Base-by-base conservation (phyloP, 1,140 invertebrate species). In the Dreissena rostriformis region DNA sequence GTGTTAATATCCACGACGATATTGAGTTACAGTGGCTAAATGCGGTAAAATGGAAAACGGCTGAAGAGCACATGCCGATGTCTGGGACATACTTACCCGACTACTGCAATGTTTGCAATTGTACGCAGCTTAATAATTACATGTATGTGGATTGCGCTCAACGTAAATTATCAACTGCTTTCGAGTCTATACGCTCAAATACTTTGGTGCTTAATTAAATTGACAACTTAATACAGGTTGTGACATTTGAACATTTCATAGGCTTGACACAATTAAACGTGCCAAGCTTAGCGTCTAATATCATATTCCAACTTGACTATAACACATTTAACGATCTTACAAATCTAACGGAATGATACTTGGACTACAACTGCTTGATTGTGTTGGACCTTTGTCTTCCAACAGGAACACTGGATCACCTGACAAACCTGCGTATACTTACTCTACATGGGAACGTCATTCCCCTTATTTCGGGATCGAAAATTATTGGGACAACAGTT, bases 341-440 rank as follows among this genome's bases (percentile, higher is more conserved):
- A 24, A 72, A 52, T 15, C 29, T 81, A 5, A 61, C 24, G 29
- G n/a, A 55, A 7, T 61, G 72, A 28, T 72, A 22, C 49, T 22
- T 81, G 29, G 28, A 73, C n/a, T n/a, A n/a, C 53, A 57, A 63
- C 24, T 10, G 19, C 15, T n/a, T n/a, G 11, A 63, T n/a, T 15
- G 6, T 22, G 8, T 12, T 14, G 6, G 11, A 68, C 0, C n/a
- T 51, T 49, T n/a, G 61, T 17, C 67, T 81, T 19, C 66, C 72
- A 52, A 72, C 70, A 17, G 79, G 79, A 52, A 66, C 73, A 2
- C 73, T 81, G 49, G 22, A 61, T 29, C 68, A 71, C 19, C 53
- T 81, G 17, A 24, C 5, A 0, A 65, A 53, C 67, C 22, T 81
- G 7, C 61, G 53, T 51, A 49, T 81, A 1, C 57, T 81, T 52